Percentiles rank a stretch among this genome's conserved stretches.
Conservation (phyloP, 2,113 vertebrate genomes). For the Numenius arquata region DNA sequence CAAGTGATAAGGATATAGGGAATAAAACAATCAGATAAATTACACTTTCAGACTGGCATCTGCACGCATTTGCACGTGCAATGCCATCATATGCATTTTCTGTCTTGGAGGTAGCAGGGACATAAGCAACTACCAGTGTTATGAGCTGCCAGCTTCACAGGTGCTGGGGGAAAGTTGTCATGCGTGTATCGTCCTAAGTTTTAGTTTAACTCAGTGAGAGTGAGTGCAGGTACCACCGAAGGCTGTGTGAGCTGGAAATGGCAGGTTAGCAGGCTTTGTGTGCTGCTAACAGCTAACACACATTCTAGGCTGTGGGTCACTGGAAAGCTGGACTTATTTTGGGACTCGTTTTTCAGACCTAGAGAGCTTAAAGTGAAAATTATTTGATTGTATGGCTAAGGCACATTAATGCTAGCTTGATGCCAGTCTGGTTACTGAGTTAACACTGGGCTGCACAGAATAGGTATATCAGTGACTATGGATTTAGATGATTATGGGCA, state of each 20-base stretch:
- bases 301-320: neutral
- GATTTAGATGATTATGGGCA: neutral
- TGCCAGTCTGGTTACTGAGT: neutral
- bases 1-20: neutral
- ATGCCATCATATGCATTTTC: neutral
- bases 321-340: neutral
- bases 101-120: neutral
- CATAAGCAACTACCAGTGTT: neutral
- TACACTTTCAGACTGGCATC: neutral
- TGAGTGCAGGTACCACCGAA: neutral
- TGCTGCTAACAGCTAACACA: neutral
- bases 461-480: neutral
- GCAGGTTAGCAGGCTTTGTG: neutral
- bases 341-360: neutral
- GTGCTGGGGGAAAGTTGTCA: neutral
- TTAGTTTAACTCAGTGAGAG: neutral
- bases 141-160: neutral
- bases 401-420: neutral
- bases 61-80: rapidly evolving
- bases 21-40: neutral
- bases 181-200: neutral
- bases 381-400: neutral
- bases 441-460: neutral
- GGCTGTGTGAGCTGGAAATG: neutral
- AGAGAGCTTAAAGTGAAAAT: neutral